A percentile compares a stretch with the other conserved stretches of the same genome.
These are phyloP conservation scores for Sturmia bella DNA, from an alignment of 2,888 invertebrate genomes.

Conservation along the genomic window DNA sequence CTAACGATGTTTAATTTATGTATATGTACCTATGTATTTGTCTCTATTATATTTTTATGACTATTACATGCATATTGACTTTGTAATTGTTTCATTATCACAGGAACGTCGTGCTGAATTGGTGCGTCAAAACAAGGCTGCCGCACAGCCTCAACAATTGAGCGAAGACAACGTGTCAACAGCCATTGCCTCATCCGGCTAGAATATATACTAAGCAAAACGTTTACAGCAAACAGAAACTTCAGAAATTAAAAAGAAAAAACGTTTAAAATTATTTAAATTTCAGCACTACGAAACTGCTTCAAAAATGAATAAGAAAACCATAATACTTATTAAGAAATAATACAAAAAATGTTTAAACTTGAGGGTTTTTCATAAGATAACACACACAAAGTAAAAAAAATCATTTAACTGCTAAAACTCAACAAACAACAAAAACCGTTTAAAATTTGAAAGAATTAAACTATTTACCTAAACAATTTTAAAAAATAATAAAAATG, in stretches of 20 bases:
- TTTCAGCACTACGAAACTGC: conserved; percentile 67
- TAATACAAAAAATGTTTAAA: conserved; percentile 52
- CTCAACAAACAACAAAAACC: conserved; percentile 51
- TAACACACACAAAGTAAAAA: conserved; percentile 34
- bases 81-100: conserved; percentile 37
- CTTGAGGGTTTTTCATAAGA: conserved; percentile 42
- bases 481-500: conserved; percentile 31
- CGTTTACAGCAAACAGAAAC: conserved; percentile 22
- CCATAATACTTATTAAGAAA: conserved; percentile 31
- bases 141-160: conserved; percentile 74
- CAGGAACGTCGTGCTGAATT: conserved; percentile 96
- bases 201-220: conserved; percentile 73
- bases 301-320: conserved; percentile 55
- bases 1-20: background rate
- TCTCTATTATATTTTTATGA: background rate
- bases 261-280: conserved; percentile 55
- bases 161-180: conserved; percentile 83
- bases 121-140: conserved; percentile 94
- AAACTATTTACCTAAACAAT: conserved; percentile 60
- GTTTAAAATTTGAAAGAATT: conserved; percentile 49
- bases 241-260: conserved; percentile 8
- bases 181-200: conserved; percentile 87
- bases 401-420: conserved; percentile 65
- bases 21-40: background rate
- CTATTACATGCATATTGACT: background rate